Evolutionary conservation across 2,797 vertebrate genomes (phyloP).

Genomic region (Kryptolebias ocellatus): DNA sequence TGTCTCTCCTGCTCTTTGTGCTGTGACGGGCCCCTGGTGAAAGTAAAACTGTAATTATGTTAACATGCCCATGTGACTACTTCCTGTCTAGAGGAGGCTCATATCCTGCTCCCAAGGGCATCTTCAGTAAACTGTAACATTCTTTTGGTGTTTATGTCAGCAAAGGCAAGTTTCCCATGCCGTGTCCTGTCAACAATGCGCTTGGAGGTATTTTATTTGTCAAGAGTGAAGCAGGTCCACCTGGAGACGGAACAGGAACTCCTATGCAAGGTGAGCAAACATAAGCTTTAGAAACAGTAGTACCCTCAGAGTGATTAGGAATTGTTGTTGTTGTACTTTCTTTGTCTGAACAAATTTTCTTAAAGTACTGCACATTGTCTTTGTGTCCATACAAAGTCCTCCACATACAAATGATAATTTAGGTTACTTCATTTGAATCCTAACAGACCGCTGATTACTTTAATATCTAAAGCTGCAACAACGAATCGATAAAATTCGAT

Average conservation of each 20-base stretch:
- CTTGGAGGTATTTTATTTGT: constrained; percentile 24
- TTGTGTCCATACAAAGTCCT: too few species aligned
- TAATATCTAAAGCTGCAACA: too few species aligned
- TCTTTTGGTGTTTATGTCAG: constrained; percentile 14
- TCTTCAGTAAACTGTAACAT: constrained; percentile 36
- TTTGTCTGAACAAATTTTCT: too few species aligned
- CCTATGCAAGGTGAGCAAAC: background rate
- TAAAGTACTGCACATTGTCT: too few species aligned
- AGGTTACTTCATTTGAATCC: too few species aligned
- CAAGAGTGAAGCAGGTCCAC: constrained; percentile 5
- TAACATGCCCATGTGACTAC: constrained; percentile 54
- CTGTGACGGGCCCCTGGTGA: constrained; percentile 36
- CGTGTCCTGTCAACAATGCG: constrained; percentile 8
- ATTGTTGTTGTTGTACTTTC: too few species aligned
- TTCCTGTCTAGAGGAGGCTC: constrained; percentile 56
- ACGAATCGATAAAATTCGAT: too few species aligned
- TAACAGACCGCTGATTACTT: too few species aligned
- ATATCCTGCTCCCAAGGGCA: constrained; percentile 55
- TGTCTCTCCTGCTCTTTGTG: constrained; percentile 28
- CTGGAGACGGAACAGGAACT: constrained; percentile 4
- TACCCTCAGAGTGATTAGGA: too few species aligned
- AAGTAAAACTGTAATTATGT: constrained; percentile 59
- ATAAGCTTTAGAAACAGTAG: background rate
- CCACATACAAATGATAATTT: too few species aligned
- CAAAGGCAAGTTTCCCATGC: constrained; percentile 16